Conservation (phyloP, 1,140 invertebrate species). For the Drosophila eugracilis region DNA sequence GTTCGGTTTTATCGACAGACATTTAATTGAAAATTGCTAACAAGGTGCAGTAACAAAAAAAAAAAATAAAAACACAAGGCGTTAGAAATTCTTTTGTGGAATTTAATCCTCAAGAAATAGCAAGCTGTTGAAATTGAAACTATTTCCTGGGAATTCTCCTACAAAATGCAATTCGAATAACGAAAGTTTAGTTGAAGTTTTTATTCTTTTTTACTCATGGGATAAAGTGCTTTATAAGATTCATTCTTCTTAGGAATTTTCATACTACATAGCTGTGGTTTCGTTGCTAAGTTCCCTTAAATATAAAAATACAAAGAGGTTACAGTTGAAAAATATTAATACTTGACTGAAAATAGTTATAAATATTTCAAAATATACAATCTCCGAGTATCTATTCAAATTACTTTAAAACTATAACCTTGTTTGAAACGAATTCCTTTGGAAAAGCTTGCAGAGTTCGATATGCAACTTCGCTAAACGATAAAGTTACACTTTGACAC, state of each 20-base stretch:
- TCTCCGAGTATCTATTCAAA: too few species aligned
- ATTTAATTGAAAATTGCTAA: conserved; percentile 2
- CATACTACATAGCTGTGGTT: too few species aligned
- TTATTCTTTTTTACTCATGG: background rate
- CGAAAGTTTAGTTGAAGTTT: background rate
- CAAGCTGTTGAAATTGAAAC: background rate
- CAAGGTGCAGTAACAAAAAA: too few species aligned
- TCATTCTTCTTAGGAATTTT: too few species aligned
- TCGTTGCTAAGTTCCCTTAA: too few species aligned
- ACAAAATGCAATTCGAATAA: background rate
- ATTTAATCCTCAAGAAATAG: background rate
- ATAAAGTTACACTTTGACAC: conserved; percentile 31
- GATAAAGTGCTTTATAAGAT: background rate
- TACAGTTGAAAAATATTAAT: too few species aligned
- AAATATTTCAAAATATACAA: too few species aligned
- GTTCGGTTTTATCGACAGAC: background rate
- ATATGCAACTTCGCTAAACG: conserved; percentile 21
- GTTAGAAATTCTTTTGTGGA: background rate
- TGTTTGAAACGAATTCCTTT: background rate
- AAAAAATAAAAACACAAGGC: too few species aligned
- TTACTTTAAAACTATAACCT: background rate
- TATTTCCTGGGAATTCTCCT: background rate
- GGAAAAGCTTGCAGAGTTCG: conserved; percentile 1
- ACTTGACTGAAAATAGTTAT: too few species aligned
- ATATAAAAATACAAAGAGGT: too few species aligned